These are phyloP conservation scores for Drosophila cognata DNA, from an alignment of 2,888 invertebrate genomes.

Conservation along the genomic window DNA sequence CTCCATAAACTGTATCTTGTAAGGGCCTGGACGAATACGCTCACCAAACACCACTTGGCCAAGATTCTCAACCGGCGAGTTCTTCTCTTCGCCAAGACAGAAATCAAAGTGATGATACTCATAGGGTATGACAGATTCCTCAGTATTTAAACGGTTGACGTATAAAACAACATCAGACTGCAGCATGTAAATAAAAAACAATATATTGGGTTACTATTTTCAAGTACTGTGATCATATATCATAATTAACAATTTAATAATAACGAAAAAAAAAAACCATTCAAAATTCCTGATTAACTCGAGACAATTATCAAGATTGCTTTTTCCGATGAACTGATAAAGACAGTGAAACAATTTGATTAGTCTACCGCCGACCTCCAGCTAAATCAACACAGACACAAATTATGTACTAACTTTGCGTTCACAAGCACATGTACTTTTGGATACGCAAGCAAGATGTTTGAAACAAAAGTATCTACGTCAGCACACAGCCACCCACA, in stretches of 20 bases:
- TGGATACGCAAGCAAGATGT: neutral
- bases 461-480: constrained; percentile 35
- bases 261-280: neutral
- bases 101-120: constrained; percentile 99
- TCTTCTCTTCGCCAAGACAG: constrained; percentile 90
- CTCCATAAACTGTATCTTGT: constrained; percentile 93
- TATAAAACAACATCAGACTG: constrained; percentile 95
- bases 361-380: neutral
- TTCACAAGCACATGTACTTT: neutral
- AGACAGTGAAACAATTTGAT: constrained; percentile 10
- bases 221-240: neutral
- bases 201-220: neutral
- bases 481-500: constrained; percentile 48
- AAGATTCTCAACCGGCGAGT: constrained; percentile 97
- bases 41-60: constrained; percentile 99
- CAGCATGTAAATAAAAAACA: constrained; percentile 9
- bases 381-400: constrained; percentile 14
- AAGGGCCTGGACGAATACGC: constrained; percentile 97
- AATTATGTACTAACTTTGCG: neutral
- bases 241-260: neutral
- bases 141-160: constrained; percentile 98
- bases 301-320: neutral
- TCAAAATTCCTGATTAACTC: neutral
- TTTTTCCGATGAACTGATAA: constrained; percentile 8
- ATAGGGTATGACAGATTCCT: constrained; percentile 98